Base-by-base conservation (phyloP, 1,140 invertebrate species). In the Argopecten irradians region DNA sequence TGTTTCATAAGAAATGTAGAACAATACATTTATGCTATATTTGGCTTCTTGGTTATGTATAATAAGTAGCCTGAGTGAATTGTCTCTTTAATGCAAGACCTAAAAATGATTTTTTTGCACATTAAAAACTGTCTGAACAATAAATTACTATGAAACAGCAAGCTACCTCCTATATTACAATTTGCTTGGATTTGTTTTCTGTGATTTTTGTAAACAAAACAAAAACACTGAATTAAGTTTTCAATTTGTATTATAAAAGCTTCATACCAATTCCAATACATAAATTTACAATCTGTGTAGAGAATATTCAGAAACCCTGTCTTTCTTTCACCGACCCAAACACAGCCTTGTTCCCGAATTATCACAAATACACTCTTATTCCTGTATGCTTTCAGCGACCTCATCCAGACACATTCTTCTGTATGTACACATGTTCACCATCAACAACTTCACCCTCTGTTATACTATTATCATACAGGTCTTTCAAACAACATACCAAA, bases 181-280 rank as follows among this genome's bases (percentile, higher is more conserved):
- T 39, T 39, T 71, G 8, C 14, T 71, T 16, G 19, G 8, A 16
- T 71, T 8, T 71, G 22, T 71, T 28, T 11, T 3, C 55, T 28
- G 55, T 71, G 28, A 28, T 71, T n/a, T 16, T n/a, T 16, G 28
- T 16, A 1, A 3, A 71, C 16, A 71, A 28, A 71, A 71, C 55
- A 71, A 71, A 71, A 3, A 3, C 55, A 71, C 9, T 71, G n/a
- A 28, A 28, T 16, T 71, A 71, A 1, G 13, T 28, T 71, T 71
- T 71, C n/a, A 71, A 71, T n/a, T n/a, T 71, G n/a, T 71, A 71
- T 71, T 28, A 71, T n/a, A 71, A 71, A 71, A 16, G 55, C 55
- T 28, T 71, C 55, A 71, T 71, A 71, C n/a, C 55, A 71, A 71
- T 71, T 71, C 55, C 8, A 28, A 71, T 71, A 71, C 55, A 71